Evolutionary conservation across 2,113 vertebrate species (phyloP).

Genomic region (Phrynosoma blainvillii): DNA sequence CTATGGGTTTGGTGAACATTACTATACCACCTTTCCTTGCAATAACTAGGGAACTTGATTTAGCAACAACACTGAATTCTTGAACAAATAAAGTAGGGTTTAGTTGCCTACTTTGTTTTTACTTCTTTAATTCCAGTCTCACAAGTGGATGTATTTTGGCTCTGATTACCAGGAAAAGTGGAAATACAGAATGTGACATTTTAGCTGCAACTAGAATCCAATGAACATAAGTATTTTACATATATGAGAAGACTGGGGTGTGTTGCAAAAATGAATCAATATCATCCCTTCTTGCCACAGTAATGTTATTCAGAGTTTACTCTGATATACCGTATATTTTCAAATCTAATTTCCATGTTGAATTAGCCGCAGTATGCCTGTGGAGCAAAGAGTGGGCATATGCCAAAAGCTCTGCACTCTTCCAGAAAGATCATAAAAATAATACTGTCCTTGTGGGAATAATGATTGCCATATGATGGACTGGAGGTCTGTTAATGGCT

Average conservation of each 20-base stretch:
- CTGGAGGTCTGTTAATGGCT: constrained; percentile 20
- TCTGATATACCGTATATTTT: constrained; percentile 24
- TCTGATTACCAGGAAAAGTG: background rate
- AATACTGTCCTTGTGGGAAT: constrained; percentile 35
- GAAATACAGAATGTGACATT: background rate
- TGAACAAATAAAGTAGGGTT: background rate
- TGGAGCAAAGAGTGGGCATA: background rate
- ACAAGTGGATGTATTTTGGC: background rate
- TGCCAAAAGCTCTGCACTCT: constrained; percentile 33
- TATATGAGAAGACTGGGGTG: background rate
- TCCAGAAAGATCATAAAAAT: constrained; percentile 52
- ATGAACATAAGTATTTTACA: background rate
- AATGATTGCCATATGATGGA: constrained; percentile 48
- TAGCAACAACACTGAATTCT: background rate
- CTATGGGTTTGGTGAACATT: background rate
- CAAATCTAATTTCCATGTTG: constrained; percentile 40
- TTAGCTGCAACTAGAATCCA: background rate
- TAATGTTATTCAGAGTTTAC: background rate
- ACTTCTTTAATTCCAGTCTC: background rate
- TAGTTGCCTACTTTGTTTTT: background rate
- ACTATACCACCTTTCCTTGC: background rate
- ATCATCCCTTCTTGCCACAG: background rate
- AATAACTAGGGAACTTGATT: background rate
- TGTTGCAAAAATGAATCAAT: background rate
- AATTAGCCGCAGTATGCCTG: constrained; percentile 26